Evolutionary conservation across 92 coral and sea anemone genomes (phyloP).

Genomic region (Porites lobata): DNA sequence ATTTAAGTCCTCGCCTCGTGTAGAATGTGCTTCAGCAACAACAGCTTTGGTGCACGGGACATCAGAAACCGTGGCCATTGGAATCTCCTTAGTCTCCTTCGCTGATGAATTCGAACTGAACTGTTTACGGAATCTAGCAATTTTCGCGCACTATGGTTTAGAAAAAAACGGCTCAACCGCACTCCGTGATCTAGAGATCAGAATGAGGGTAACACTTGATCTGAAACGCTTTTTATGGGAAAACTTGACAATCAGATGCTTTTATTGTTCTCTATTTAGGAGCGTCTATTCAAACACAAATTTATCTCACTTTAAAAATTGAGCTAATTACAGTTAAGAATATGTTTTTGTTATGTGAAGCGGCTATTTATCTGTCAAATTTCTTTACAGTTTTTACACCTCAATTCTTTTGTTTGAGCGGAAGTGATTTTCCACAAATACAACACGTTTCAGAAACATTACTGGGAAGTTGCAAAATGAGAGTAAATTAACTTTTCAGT

Average conservation of each 20-base stretch:
- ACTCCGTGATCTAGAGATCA: not conserved
- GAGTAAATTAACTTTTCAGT: too few relatives aligned
- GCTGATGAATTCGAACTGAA: not conserved
- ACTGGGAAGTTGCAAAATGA: not conserved
- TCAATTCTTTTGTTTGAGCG: constrained; percentile 15
- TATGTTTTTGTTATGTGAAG: constrained; percentile 10
- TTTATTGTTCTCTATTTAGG: constrained; percentile 2
- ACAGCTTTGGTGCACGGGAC: constrained; percentile 42
- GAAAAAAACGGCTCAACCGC: not conserved
- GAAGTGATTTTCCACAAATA: not conserved
- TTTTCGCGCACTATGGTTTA: not conserved
- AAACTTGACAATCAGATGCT: constrained; percentile 5
- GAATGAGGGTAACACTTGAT: not conserved
- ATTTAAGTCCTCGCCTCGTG: constrained; percentile 27
- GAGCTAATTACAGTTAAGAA: constrained; percentile 12
- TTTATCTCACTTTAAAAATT: constrained; percentile 22
- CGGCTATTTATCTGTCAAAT: constrained; percentile 3
- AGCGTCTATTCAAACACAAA: constrained; percentile 13
- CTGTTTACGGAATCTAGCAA: too few relatives aligned
- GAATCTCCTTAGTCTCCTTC: not conserved
- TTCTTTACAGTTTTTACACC: constrained; percentile 15
- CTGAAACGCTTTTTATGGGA: not conserved
- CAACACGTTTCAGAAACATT: not conserved
- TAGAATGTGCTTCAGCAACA: constrained; percentile 16
- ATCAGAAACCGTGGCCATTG: constrained; percentile 22